Evolutionary conservation across 2,113 vertebrate species (phyloP).

Genomic region (Butorides virescens): DNA sequence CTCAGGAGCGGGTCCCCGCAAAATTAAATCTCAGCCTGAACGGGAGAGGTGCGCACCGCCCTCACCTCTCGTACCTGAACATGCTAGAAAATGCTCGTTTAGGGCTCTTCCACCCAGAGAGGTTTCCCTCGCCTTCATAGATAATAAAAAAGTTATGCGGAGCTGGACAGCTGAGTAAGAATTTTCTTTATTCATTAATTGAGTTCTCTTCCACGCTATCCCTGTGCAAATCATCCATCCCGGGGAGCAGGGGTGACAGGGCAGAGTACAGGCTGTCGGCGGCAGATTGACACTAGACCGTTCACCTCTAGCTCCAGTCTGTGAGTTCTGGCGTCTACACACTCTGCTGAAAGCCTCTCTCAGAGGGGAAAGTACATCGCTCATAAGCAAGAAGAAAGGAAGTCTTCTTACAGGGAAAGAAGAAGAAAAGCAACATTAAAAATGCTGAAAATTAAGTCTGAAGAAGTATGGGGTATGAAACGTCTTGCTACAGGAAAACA

Average conservation of each 20-base stretch:
- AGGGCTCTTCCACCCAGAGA: not conserved
- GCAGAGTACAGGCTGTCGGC: not conserved
- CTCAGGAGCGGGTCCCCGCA: not conserved
- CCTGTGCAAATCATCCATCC: not conserved
- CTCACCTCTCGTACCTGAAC: not conserved
- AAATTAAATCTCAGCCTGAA: not conserved
- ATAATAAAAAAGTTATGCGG: no score
- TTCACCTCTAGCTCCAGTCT: not conserved
- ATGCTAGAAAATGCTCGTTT: not conserved
- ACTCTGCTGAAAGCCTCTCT: not conserved
- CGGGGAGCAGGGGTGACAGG: not conserved
- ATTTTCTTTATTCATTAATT: not conserved
- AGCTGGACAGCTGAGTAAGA: not conserved
- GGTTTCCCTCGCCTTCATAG: not conserved
- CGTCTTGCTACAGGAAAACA: not conserved
- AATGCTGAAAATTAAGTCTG: not conserved
- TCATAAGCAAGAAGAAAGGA: not conserved
- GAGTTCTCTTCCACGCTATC: not conserved
- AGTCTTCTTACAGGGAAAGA: not conserved
- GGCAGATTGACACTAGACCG: not conserved
- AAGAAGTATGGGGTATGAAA: not conserved
- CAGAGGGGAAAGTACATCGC: not conserved
- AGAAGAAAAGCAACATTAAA: not conserved
- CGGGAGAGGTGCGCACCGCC: rapidly evolving
- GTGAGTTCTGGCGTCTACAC: rapidly evolving